Conservation (phyloP, 2,888 invertebrate genomes). For the Sinotaia quadrata region DNA sequence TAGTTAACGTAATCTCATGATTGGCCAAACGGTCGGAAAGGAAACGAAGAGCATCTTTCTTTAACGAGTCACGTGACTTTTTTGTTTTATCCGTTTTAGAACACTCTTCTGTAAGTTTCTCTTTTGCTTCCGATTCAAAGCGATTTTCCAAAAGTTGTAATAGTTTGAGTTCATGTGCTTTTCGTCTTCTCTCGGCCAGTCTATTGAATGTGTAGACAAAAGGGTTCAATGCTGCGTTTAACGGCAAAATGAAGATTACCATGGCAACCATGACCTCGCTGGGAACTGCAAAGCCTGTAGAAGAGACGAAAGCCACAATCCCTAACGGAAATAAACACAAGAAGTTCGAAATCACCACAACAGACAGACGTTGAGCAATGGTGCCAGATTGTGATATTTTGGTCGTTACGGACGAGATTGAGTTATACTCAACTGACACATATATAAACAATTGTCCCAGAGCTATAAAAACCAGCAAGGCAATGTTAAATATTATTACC, state of each 20-base stretch:
- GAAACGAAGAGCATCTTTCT: too few relatives aligned
- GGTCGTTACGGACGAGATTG: background rate
- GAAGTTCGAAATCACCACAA: too few relatives aligned
- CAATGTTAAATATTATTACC: slow-evolving; percentile 64
- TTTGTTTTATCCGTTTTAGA: too few relatives aligned
- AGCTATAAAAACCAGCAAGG: slow-evolving; percentile 60
- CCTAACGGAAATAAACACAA: background rate
- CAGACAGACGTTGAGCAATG: background rate
- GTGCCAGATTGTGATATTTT: background rate
- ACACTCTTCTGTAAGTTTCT: too few relatives aligned
- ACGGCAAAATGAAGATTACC: slow-evolving; percentile 7
- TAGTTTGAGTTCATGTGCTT: background rate
- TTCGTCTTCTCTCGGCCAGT: background rate
- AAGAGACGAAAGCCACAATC: background rate
- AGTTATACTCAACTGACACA: slow-evolving; percentile 39
- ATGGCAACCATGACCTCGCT: background rate
- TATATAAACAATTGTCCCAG: slow-evolving; percentile 68
- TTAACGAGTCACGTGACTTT: too few relatives aligned
- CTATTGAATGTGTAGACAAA: background rate
- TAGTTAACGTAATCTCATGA: too few relatives aligned
- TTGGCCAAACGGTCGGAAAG: too few relatives aligned
- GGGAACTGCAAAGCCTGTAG: background rate
- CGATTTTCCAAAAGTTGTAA: background rate
- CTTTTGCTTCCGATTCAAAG: too few relatives aligned
- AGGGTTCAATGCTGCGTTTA: slow-evolving; percentile 6